These are phyloP conservation scores for Apoderus coryli DNA, from an alignment of 2,888 invertebrate species.

Conservation along the genomic window DNA sequence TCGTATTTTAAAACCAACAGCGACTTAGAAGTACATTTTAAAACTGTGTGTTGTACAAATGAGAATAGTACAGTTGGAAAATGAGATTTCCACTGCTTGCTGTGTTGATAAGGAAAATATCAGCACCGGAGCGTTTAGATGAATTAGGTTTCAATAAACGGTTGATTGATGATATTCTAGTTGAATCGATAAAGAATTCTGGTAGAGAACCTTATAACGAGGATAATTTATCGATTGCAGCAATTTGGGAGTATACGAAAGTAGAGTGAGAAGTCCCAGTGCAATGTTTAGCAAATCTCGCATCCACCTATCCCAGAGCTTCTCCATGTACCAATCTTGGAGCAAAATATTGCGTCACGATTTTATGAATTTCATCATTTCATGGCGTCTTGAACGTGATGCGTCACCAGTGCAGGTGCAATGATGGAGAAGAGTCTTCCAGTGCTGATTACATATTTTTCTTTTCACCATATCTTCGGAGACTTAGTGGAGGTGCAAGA, in stretches of 20 bases:
- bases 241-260: constrained; percentile 52
- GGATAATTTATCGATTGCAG: constrained; percentile 40
- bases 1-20: constrained; percentile 63
- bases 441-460: no score
- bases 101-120: constrained; percentile 68
- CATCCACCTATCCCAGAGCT: no score
- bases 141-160: constrained; percentile 60
- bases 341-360: no score
- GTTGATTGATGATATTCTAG: constrained; percentile 67
- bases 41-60: constrained; percentile 34
- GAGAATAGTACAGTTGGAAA: constrained; percentile 52
- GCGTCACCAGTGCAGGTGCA: no score
- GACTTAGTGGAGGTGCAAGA: no score
- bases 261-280: no score
- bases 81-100: constrained; percentile 71
- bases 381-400: no score
- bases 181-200: constrained; percentile 62
- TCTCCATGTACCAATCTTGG: no score
- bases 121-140: constrained; percentile 60
- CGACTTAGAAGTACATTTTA: constrained; percentile 50
- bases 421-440: no score
- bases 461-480: no score
- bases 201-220: constrained; percentile 52
- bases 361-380: no score
- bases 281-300: no score